Percentiles rank a stretch among this genome's conserved stretches.
phyloP scores from a whole-genome alignment of 2,113 vertebrate genomes.

The Gambusia affinis region DNA sequence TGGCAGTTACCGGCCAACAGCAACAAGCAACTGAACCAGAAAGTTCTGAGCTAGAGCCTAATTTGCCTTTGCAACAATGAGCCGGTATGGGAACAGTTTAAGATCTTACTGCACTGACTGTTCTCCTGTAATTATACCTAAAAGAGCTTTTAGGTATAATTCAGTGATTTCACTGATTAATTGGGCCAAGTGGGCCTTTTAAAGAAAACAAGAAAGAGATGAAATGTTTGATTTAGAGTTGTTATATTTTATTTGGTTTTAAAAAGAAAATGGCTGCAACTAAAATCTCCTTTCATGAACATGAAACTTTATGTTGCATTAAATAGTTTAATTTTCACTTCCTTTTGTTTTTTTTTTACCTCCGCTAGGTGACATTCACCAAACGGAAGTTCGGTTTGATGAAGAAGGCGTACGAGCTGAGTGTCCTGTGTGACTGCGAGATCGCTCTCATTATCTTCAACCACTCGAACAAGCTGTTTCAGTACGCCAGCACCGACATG shows the following conservation, averaged over 20 bases:
- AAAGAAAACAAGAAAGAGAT: background rate
- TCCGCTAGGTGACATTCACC: conserved; percentile 88
- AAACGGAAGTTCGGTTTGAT: conserved; percentile 93
- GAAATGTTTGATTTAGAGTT: background rate
- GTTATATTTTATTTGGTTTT: background rate
- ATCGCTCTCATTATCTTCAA: conserved; percentile 93
- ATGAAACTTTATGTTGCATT: background rate
- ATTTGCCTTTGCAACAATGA: too few relatives aligned
- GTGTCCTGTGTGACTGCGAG: conserved; percentile 92
- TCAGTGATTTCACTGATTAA: too few relatives aligned
- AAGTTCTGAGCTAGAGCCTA: background rate
- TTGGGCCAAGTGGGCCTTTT: background rate
- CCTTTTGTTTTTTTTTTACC: too few relatives aligned
- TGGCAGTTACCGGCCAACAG: background rate
- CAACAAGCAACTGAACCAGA: background rate
- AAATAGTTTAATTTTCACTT: background rate
- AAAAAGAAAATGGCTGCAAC: background rate
- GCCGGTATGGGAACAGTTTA: too few relatives aligned
- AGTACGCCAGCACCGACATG: conserved; percentile 78
- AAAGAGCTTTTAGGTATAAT: too few relatives aligned
- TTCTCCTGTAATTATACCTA: too few relatives aligned
- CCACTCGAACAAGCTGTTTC: conserved; percentile 78
- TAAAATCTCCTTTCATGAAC: background rate
- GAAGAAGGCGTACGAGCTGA: conserved; percentile 95
- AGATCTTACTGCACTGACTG: too few relatives aligned